Base-by-base conservation (phyloP, 2,113 vertebrate species). In the Calypte anna region DNA sequence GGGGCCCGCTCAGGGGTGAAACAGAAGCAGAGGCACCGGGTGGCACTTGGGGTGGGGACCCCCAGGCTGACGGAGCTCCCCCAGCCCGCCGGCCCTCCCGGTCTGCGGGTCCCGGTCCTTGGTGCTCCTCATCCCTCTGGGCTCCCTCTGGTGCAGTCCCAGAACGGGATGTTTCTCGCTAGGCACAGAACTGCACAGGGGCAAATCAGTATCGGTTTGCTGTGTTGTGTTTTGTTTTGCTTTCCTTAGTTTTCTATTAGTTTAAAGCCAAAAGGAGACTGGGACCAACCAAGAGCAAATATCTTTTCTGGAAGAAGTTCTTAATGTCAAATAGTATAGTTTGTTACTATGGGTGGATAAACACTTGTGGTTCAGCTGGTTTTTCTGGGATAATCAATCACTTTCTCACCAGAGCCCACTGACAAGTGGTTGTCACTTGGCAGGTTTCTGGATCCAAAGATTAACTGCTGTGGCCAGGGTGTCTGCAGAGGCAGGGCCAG, bases 381-480 rank as follows among this genome's bases (percentile, higher is more conserved):
- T 76, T 79, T 76, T 50, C 50, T 53, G 67, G n/a, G 23, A 54
- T 63, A 62, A 72, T 33, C 43, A 21, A 15, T 53, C 10, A 12
- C 40, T 44, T 86, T 57, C 24, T 31, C 24, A 55, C 36, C 31
- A 31, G 46, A 46, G 33, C 33, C 33, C 28, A 9, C 28, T 30
- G 23, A 30, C 3, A 14, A 23, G 54, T 4, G 46, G 11, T 15
- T 22, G 14, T 22, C 50, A 48, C 43, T 46, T 11, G 24, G 10
- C 36, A 4, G 24, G 23, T 43, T 50, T 50, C 0, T 0, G 3
- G 46, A 14, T 8, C 2, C 3, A 30, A 63, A 8, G 27, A 46
- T 31, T 8, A 14, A 6, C 27, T 21, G 64, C 33, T 28, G 43
- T 14, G 68, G 48, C 53, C n/a, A 2, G 6, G 57, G 48, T 10